Evolutionary conservation across 64 coral and sea anemone species (phyloP), one percentile per base, ranked within the genome.

Genomic region (Montipora efflorescens): DNA sequence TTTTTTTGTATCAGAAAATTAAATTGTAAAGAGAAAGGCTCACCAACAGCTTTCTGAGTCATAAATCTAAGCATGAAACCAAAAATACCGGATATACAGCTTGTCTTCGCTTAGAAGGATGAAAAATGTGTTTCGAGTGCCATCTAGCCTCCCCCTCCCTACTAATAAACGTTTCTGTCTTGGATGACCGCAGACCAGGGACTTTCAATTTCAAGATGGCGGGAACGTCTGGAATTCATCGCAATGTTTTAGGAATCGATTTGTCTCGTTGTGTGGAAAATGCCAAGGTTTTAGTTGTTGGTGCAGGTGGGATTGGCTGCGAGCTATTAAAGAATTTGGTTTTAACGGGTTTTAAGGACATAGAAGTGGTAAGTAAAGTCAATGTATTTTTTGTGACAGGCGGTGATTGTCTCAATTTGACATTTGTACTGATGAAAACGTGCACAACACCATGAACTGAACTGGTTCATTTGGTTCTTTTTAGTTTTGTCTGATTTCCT

Each of bases 261-360:
- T 94, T 99, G 70, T 90, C 95, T 48, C 74, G 92, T 53, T 88
- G 58, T 57, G 92, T 99, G 28, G 74, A 43, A 66, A 96, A 94
- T 59, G 80, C 88, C 19, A 91, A 86, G 48, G 86, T 99, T 67
- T 80, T 99, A 21, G 95, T 99, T 1, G 98, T 99, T 92, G 98
- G 98, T 87, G 98, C 98, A 69, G 98, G 98, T 84, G 98, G 98
- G 8, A 99, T 99, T 82, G 98, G 98, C 14, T 99, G 98, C 92
- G 98, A 99, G 66, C 92, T 99, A 59, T 51, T 99, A 7, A 99
- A 99, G 84, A 99, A 96, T 67, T 84, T 99, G 52, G 98, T 96
- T 90, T 92, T 99, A 77, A 96, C 95, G 3, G 98, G 98, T 58
- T 99, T 99, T 92, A 96, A 94, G 25, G 93, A 96, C 78, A 99